Evolutionary conservation across 2,888 invertebrate genomes (phyloP).

Genomic region (Dioctria linearis): DNA sequence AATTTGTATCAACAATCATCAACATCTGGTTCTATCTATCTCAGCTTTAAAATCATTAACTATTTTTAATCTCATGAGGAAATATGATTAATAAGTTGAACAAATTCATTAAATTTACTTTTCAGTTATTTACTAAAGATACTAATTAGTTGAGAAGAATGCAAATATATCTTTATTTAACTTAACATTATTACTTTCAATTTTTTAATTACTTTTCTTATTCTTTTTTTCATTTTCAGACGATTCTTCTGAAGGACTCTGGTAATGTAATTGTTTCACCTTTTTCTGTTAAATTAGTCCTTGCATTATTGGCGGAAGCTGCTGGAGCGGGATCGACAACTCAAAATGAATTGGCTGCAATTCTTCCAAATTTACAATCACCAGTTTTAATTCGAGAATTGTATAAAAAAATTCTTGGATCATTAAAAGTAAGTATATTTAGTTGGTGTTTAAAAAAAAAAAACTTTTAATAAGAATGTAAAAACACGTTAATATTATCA

Average conservation of each 20-base stretch:
- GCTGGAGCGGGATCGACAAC: conserved; percentile 71
- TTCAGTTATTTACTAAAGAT: not conserved
- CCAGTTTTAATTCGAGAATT: conserved; percentile 63
- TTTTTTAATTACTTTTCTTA: not conserved
- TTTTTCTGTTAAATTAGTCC: conserved; percentile 81
- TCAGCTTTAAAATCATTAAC: too few relatives aligned
- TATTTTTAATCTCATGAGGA: not conserved
- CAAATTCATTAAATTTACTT: not conserved
- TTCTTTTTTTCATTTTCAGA: conserved; percentile 52
- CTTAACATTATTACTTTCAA: too few relatives aligned
- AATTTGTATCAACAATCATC: too few relatives aligned
- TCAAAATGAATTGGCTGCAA: conserved; percentile 59
- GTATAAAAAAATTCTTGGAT: conserved; percentile 64
- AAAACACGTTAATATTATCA: too few relatives aligned
- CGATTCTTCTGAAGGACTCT: conserved; percentile 64
- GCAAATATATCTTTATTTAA: not conserved
- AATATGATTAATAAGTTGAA: not conserved
- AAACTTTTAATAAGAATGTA: not conserved
- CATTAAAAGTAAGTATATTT: conserved; percentile 57
- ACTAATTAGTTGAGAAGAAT: not conserved
- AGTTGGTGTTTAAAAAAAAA: not conserved
- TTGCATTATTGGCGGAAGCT: conserved; percentile 83
- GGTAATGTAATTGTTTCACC: conserved; percentile 84
- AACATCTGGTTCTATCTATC: too few relatives aligned
- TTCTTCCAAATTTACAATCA: conserved; percentile 57